Conservation (phyloP, 2,113 vertebrate genomes). For the Pollimyrus isidori region DNA sequence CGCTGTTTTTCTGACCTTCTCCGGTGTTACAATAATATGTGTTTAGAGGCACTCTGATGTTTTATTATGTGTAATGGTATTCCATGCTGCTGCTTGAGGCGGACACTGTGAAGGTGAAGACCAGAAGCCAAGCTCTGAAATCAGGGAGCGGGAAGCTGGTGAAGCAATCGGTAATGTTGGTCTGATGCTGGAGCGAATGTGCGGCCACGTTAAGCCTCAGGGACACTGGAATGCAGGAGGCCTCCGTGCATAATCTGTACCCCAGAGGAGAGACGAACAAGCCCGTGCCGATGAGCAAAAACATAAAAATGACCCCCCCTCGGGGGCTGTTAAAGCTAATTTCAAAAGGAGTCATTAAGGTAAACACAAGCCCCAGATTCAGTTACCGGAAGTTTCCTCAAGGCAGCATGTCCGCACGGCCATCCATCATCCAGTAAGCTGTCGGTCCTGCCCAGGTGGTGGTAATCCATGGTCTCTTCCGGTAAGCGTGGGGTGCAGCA, state of each 20-base stretch:
- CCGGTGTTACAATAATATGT: background rate
- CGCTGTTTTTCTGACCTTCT: background rate
- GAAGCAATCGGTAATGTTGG: background rate
- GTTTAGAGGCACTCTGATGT: background rate
- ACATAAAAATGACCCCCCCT: background rate
- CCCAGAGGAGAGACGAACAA: background rate
- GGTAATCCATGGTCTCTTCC: background rate
- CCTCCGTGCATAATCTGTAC: background rate
- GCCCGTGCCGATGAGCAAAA: background rate
- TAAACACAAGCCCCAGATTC: background rate
- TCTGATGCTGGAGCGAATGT: background rate
- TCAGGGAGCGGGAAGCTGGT: background rate
- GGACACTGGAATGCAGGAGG: background rate
- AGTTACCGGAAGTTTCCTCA: constrained; percentile 5
- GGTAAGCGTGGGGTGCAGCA: background rate
- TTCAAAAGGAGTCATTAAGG: background rate
- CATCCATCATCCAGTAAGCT: background rate
- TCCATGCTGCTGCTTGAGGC: background rate
- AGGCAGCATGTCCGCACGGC: background rate
- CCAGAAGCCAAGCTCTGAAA: background rate
- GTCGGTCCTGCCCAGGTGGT: background rate
- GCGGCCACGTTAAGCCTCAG: background rate
- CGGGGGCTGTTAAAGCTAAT: background rate
- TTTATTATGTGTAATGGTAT: background rate
- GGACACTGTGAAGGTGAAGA: background rate